A percentile compares a stretch with the other conserved stretches of the same genome.
Conservation (phyloP, 2,797 vertebrate species). For the Megalops cyprinoides region DNA sequence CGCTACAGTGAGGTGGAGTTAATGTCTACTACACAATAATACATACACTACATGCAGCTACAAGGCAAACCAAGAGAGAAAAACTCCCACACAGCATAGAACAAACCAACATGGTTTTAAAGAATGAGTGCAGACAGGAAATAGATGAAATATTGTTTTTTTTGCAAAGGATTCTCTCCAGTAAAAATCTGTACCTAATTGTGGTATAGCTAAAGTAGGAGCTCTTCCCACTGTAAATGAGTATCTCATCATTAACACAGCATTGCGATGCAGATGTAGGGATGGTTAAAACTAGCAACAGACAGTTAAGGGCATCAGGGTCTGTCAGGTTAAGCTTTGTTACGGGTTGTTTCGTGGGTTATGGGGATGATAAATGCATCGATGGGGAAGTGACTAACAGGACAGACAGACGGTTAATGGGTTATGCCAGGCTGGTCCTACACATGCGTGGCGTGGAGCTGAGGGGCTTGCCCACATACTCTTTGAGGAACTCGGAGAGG, state of each 20-base stretch:
- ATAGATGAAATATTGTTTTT: background rate
- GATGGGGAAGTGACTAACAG: slow-evolving; percentile 36
- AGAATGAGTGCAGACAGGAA: background rate
- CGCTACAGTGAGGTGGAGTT: background rate
- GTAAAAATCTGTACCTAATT: background rate
- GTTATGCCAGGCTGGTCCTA: slow-evolving; percentile 50
- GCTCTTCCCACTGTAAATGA: slow-evolving; percentile 4
- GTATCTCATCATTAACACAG: background rate
- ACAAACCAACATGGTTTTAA: slow-evolving; percentile 14
- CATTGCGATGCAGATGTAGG: slow-evolving; percentile 62
- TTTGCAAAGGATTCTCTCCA: background rate
- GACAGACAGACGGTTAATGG: slow-evolving; percentile 35
- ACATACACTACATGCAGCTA: background rate
- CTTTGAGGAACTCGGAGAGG: slow-evolving; percentile 84
- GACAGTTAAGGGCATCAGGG: background rate
- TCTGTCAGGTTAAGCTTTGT: slow-evolving; percentile 40
- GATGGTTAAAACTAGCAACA: background rate
- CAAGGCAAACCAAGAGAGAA: slow-evolving; percentile 12
- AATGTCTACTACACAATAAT: background rate
- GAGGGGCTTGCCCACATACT: slow-evolving; percentile 71
- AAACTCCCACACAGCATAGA: background rate
- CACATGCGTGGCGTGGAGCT: slow-evolving; percentile 57
- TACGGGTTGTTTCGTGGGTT: slow-evolving; percentile 46
- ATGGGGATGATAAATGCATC: slow-evolving; percentile 26
- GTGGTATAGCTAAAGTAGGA: background rate